phyloP scores from a whole-genome alignment of 2,888 invertebrate genomes.

The Andrena bucephala region DNA sequence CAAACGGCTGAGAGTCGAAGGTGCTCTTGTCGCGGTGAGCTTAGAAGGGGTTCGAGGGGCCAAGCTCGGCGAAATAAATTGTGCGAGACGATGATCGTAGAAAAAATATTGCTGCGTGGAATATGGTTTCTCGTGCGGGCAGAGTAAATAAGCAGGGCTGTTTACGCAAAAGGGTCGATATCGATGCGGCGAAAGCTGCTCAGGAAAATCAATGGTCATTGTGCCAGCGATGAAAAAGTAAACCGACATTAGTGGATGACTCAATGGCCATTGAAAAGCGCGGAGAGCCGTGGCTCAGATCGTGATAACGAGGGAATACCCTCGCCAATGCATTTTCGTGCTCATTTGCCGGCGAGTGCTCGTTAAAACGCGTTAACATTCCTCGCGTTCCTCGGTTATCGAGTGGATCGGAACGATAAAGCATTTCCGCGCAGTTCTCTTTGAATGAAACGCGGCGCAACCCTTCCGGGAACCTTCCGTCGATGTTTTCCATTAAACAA shows the following conservation, averaged over 20 bases:
- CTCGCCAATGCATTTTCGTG: slow-evolving; percentile 31
- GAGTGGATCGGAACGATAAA: not conserved
- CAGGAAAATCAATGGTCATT: not conserved
- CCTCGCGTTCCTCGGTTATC: slow-evolving; percentile 8
- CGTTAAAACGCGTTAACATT: slow-evolving; percentile 41
- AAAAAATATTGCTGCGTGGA: not conserved
- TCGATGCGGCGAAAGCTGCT: not conserved
- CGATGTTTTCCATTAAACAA: not conserved
- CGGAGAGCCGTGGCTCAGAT: not conserved
- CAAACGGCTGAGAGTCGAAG: not conserved
- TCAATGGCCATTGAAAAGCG: slow-evolving; percentile 37
- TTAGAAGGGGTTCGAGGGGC: not conserved
- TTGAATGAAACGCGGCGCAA: not conserved
- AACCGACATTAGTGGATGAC: slow-evolving; percentile 34
- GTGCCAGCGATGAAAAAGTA: slow-evolving; percentile 36
- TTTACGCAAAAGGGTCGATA: not conserved
- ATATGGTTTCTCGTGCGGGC: too few species aligned
- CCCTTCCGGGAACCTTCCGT: not conserved
- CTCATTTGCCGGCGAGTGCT: slow-evolving; percentile 30
- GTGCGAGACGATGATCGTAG: not conserved
- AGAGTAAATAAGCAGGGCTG: slow-evolving; percentile 1
- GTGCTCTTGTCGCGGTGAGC: not conserved
- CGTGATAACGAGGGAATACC: slow-evolving; percentile 35
- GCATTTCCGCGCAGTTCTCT: not conserved
- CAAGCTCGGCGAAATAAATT: not conserved